Conservation (phyloP, 2,888 invertebrate genomes). For the Stenurella melanura region DNA sequence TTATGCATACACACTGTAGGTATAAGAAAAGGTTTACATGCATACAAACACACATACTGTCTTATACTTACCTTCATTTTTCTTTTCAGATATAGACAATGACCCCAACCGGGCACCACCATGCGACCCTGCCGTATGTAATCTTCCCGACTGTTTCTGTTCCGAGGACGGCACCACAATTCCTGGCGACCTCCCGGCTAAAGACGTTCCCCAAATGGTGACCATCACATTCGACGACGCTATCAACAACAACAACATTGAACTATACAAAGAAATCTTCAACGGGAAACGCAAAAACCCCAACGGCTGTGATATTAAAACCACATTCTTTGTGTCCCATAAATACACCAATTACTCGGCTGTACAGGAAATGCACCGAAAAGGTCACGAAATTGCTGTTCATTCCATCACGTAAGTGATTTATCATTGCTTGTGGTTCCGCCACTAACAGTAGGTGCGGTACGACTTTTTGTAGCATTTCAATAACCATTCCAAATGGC, state of each 20-base stretch:
- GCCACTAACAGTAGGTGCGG: too few relatives aligned
- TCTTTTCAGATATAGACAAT: constrained; percentile 89
- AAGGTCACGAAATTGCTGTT: constrained; percentile 95
- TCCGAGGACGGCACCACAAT: constrained; percentile 93
- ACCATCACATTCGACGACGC: constrained; percentile 96
- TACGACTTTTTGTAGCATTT: too few relatives aligned
- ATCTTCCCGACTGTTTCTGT: constrained; percentile 94
- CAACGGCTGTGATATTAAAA: constrained; percentile 94
- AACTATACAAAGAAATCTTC: constrained; percentile 94
- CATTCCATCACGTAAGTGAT: constrained; percentile 92
- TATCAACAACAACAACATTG: constrained; percentile 96
- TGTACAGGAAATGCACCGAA: constrained; percentile 92
- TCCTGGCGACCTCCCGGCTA: constrained; percentile 88
- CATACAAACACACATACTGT: too few relatives aligned
- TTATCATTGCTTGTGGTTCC: background rate
- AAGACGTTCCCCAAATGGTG: constrained; percentile 95
- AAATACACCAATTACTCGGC: constrained; percentile 95
- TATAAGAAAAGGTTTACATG: too few relatives aligned
- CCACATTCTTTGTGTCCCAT: constrained; percentile 94
- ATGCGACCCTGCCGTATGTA: constrained; percentile 90
- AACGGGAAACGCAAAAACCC: constrained; percentile 92
- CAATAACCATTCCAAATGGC: too few relatives aligned
- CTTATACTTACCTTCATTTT: background rate
- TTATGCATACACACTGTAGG: too few relatives aligned
- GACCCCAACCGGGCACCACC: constrained; percentile 95